Evolutionary conservation across 2,797 vertebrate genomes (phyloP).

Genomic region (Crenuchus spilurus): DNA sequence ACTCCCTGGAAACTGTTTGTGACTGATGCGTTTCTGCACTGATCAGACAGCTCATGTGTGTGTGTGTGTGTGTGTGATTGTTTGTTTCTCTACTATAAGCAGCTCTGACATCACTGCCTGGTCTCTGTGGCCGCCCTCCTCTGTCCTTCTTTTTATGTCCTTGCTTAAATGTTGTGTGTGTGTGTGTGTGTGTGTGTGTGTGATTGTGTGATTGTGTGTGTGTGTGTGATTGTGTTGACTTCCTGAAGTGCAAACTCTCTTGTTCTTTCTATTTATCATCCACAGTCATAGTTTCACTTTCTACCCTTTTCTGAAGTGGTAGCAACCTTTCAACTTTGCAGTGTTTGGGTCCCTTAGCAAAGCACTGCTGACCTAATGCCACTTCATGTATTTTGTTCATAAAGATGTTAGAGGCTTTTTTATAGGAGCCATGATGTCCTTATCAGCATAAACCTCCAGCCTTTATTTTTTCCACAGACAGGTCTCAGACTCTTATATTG

Average conservation of each 20-base stretch:
- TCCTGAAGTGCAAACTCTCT: constrained; percentile 5
- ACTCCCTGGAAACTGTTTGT: neutral
- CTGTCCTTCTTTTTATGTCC: constrained; percentile 24
- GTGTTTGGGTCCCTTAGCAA: neutral
- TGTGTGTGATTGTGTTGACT: constrained; percentile 30
- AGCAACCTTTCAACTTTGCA: neutral
- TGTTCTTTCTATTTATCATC: constrained; percentile 10
- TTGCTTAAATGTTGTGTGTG: constrained; percentile 34
- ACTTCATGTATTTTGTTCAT: neutral
- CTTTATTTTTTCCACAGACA: neutral
- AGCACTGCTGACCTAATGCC: constrained; percentile 1
- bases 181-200: constrained; percentile 20
- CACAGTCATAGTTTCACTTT: neutral
- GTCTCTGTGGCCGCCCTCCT: neutral
- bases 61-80: neutral
- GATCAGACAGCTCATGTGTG: neutral
- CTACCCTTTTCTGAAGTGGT: no score
- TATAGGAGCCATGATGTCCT: neutral
- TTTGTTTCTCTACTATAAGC: constrained; percentile 7
- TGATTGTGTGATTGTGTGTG: constrained; percentile 40
- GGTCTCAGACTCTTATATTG: neutral
- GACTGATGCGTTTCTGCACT: neutral
- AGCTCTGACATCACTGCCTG: constrained; percentile 6
- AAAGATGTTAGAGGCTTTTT: neutral
- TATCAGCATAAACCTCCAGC: constrained; percentile 1